Percentiles rank a stretch among this genome's conserved stretches.
phyloP scores from a whole-genome alignment of 2,797 vertebrate species.

The Pogonophryne albipinna region DNA sequence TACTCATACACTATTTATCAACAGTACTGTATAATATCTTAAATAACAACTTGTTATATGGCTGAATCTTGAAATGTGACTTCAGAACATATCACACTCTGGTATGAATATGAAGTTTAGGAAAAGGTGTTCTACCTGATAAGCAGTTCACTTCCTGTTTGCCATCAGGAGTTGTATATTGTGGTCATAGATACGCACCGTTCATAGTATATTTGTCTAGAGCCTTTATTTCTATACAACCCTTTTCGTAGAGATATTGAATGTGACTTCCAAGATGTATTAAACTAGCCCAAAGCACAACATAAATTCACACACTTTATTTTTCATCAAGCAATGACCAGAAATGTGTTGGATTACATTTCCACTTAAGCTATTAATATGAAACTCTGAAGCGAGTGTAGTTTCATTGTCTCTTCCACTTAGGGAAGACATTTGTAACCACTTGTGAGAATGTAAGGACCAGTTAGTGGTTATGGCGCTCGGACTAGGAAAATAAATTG shows the following conservation, averaged over 20 bases:
- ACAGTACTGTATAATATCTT: no score
- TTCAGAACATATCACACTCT: background rate
- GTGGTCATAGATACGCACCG: no score
- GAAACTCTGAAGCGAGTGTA: background rate
- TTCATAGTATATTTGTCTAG: no score
- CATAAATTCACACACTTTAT: background rate
- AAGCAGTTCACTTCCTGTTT: no score
- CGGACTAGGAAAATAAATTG: constrained; percentile 52
- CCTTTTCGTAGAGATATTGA: no score
- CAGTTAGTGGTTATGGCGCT: constrained; percentile 43
- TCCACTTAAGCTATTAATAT: background rate
- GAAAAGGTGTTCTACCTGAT: no score
- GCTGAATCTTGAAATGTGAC: background rate
- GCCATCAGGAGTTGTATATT: no score
- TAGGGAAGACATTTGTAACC: constrained; percentile 38
- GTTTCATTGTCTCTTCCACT: constrained; percentile 3
- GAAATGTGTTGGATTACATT: background rate
- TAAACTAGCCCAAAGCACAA: background rate
- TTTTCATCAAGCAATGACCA: background rate
- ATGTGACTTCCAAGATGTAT: background rate
- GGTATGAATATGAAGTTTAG: no score
- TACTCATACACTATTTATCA: background rate
- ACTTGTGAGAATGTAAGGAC: constrained; percentile 35
- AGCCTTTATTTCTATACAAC: no score
- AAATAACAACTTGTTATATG: no score